These are phyloP conservation scores for Celastrina argiolus DNA, from an alignment of 2,888 invertebrate species.

Conservation along the genomic window DNA sequence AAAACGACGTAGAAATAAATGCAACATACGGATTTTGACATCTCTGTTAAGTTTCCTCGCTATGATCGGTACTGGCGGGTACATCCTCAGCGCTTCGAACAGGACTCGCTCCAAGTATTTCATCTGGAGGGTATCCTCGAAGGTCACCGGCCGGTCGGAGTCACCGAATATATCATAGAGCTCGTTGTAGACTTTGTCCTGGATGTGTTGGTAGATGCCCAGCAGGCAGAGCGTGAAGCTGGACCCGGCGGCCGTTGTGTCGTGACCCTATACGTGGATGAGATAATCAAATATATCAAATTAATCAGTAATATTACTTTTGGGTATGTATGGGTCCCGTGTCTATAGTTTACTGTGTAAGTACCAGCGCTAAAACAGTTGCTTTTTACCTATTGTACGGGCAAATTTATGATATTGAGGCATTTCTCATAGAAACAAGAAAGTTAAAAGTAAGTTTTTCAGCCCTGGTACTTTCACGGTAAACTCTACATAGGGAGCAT, in stretches of 20 bases:
- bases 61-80: slow-evolving; percentile 88
- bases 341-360: too few species aligned
- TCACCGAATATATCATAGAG: slow-evolving; percentile 87
- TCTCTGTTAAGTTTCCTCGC: slow-evolving; percentile 84
- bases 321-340: too few species aligned
- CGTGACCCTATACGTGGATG: slow-evolving; percentile 57
- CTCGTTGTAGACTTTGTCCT: slow-evolving; percentile 85
- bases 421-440: too few species aligned
- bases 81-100: slow-evolving; percentile 86
- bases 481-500: too few species aligned
- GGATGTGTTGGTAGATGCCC: slow-evolving; percentile 88
- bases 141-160: slow-evolving; percentile 85
- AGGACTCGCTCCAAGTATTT: slow-evolving; percentile 89
- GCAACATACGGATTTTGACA: slow-evolving; percentile 78
- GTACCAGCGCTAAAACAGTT: too few species aligned
- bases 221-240: slow-evolving; percentile 91
- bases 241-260: slow-evolving; percentile 83
- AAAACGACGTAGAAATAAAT: too few species aligned
- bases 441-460: too few species aligned
- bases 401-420: too few species aligned
- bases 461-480: too few species aligned
- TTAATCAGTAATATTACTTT: too few species aligned
- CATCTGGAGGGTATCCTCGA: slow-evolving; percentile 87
- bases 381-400: too few species aligned
- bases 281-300: too few species aligned